Base-by-base conservation (phyloP, 2,113 vertebrate genomes). In the Oncorhynchus gorbuscha region DNA sequence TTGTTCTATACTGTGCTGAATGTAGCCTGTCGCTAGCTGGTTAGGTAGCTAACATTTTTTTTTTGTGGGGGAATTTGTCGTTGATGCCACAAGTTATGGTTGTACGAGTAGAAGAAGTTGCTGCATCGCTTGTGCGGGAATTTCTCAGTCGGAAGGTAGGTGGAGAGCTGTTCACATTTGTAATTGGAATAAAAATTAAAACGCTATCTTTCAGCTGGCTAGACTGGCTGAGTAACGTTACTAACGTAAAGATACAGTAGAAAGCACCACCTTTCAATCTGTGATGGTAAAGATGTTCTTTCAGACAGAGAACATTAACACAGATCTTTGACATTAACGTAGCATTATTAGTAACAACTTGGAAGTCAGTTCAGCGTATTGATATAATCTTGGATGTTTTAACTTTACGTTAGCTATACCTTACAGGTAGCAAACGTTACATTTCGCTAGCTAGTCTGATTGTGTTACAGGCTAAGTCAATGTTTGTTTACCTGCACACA, bases 71-170 rank as follows among this genome's bases (percentile, higher is more conserved):
- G 39, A 9, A 26, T 22, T 18, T 64, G 24, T 22, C n/a, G 13
- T 26, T 72, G 16, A 59, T 71, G 26, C 22, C 24, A 69, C 14
- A 59, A 71, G 76, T 66, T 66, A 96, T 97, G 96, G 91, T 91
- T 68, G 83, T 75, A 55, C 84, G 90, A 16, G 94, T 95, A 76
- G 93, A 96, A 85, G 96, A 96, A 74, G 94, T 97, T 76, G 94
- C 97, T 32, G 94, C 95, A 13, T 96, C 97, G 0, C 90, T 99
- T 76, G 95, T 98, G 66, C 90, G 97, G 77, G 97, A 99, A 83
- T 99, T 95, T 84, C 94, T 99, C 79, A 97, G 93, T 81, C 93
- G 95, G 80, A 99, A 99, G 96, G 97, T 94, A 69, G 83, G 84
- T 81, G 5, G 18, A 49, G 16, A 5, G 11, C 32, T 70, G n/a